Evolutionary conservation across 37 sponge, comb jelly and placozoan species (phyloP), one percentile per base, ranked within the genome.

Genomic region (Bolinopsis microptera): DNA sequence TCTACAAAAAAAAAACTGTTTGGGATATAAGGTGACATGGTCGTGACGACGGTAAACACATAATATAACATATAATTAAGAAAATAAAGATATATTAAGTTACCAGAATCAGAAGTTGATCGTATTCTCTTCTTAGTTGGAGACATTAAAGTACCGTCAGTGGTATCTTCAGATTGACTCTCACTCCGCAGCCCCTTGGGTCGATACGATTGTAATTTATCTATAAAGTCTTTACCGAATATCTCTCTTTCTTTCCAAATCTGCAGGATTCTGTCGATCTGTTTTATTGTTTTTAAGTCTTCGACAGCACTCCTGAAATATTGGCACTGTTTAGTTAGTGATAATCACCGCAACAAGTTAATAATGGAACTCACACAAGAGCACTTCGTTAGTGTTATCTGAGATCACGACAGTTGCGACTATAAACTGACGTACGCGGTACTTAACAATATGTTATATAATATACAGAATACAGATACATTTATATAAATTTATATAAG

Each of bases 241-340:
- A 97, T 95, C 35, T 82, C 94, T 32, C 98, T 76, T 83, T 97
- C 96, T 76, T 97, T 95, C 98, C 98, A 97, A 0, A 97, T 94
- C 28, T 68, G 80, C 16, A 97, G 39, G 32, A 97, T 95, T 0
- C 96, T 94, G 35, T 88, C 93, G 16, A 94, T 93, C n/a, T 96
- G 93, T 74, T 95, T 94, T 37, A 93, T 35, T 8, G 38, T 68
- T 32, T 96, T 94, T 23, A 93, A 40, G 16, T 76, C 93, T 22
- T 86, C 90, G 0, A 86, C 39, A 39, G 93, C 93, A 93, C 74
- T 38, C 76, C 76, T 93, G 74, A 23, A 32, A 76, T 21, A 32
- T 21, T 23, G 21, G 80, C 21, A n/a, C 69, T 68, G 24, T 24
- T 68, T 68, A 68, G 24, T 24, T 68, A 68, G 23, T 68, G 69